These are phyloP conservation scores for Lethocerus indicus DNA, from an alignment of 1,140 invertebrate genomes.

Conservation along the genomic window DNA sequence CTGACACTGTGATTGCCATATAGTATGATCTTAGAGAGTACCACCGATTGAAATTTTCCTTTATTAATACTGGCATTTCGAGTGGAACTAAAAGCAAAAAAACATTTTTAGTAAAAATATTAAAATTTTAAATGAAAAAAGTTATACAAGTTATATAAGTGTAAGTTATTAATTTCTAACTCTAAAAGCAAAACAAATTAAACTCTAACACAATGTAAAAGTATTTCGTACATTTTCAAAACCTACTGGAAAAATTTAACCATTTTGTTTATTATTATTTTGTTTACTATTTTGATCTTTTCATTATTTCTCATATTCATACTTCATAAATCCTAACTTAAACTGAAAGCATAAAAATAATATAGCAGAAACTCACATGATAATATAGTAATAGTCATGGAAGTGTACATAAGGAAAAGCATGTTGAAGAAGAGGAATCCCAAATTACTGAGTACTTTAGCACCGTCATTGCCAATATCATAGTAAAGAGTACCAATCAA, in stretches of 20 bases:
- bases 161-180: no score
- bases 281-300: no score
- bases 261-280: no score
- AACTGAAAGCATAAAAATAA: background rate
- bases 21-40: constrained; percentile 93
- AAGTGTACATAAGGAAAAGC: constrained; percentile 95
- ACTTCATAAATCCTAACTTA: no score
- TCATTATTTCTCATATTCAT: no score
- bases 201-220: no score
- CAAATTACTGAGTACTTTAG: constrained; percentile 88
- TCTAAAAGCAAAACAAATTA: no score
- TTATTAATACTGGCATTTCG: constrained; percentile 84
- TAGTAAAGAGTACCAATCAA: constrained; percentile 39
- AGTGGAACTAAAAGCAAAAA: constrained; percentile 60
- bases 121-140: background rate
- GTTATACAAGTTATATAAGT: background rate
- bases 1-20: constrained; percentile 85
- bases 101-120: constrained; percentile 1
- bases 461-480: constrained; percentile 30
- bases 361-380: constrained; percentile 57
- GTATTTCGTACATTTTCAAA: no score
- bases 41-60: constrained; percentile 96
- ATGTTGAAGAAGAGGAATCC: constrained; percentile 96
- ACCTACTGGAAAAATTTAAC: no score
- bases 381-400: constrained; percentile 93